phyloP scores from a whole-genome alignment of 2,888 invertebrate species.

The Ctenicera cuprea region DNA sequence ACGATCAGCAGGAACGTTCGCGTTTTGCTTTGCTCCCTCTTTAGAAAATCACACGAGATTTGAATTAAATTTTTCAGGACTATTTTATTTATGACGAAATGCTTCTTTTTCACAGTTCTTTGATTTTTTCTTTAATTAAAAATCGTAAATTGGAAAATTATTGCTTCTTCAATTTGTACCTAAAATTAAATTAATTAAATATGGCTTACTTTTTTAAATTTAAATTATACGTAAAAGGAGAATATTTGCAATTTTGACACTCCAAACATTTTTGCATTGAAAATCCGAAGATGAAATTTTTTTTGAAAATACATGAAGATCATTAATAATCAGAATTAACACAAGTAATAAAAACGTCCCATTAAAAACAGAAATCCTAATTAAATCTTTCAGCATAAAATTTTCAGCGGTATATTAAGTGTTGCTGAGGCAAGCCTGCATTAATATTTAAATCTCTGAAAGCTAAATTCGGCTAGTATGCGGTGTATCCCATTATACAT shows the following conservation, averaged over 20 bases:
- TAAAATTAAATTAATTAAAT: too few species aligned
- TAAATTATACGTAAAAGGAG: too few species aligned
- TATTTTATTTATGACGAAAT: too few species aligned
- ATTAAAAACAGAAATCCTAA: constrained; percentile 14
- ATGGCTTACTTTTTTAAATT: neutral
- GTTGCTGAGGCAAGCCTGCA: constrained; percentile 55
- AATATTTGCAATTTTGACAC: too few species aligned
- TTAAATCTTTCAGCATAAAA: constrained; percentile 47
- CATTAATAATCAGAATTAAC: too few species aligned
- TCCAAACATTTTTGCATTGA: too few species aligned
- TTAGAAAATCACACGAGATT: neutral
- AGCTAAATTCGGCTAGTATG: constrained; percentile 59
- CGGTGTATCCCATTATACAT: constrained; percentile 65
- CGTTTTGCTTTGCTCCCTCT: neutral
- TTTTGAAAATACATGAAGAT: too few species aligned
- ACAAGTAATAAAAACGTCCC: constrained; percentile 9
- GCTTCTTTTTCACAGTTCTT: too few species aligned
- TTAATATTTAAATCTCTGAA: constrained; percentile 65
- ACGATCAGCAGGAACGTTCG: constrained; percentile 2
- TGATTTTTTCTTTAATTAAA: too few species aligned
- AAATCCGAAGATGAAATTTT: neutral
- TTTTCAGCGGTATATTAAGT: constrained; percentile 51
- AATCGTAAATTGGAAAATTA: too few species aligned
- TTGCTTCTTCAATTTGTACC: too few species aligned
- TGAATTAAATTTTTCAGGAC: neutral